phyloP scores from a whole-genome alignment of 2,888 invertebrate species.

The Glaucopsyche alexis region DNA sequence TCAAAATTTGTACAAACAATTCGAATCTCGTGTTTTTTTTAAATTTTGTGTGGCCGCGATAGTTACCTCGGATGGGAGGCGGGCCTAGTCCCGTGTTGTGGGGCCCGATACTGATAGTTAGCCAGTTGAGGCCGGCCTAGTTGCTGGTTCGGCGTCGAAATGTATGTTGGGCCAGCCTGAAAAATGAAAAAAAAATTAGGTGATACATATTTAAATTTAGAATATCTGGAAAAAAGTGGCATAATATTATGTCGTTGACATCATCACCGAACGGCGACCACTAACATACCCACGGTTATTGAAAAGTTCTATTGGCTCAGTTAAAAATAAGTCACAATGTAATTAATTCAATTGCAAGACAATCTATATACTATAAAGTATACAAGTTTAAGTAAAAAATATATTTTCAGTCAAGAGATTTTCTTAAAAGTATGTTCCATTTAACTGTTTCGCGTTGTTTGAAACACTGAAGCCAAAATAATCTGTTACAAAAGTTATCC shows the following conservation, averaged over 20 bases:
- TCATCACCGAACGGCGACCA: too few relatives aligned
- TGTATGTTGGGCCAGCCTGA: constrained; percentile 67
- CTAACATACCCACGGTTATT: too few relatives aligned
- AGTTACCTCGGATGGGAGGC: constrained; percentile 65
- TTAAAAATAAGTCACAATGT: neutral
- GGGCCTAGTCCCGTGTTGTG: constrained; percentile 65
- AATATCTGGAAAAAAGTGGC: neutral
- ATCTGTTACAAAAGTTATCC: neutral
- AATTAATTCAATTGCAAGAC: neutral
- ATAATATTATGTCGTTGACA: too few relatives aligned
- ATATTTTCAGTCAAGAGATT: neutral
- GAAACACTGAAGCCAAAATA: neutral
- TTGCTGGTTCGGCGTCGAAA: constrained; percentile 59
- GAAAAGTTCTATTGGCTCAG: too few relatives aligned
- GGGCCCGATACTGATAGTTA: constrained; percentile 61
- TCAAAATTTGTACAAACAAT: constrained; percentile 22
- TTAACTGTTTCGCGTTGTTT: neutral
- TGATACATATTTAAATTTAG: too few relatives aligned
- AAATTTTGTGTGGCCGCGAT: constrained; percentile 15
- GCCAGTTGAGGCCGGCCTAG: constrained; percentile 60
- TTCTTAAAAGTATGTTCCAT: neutral
- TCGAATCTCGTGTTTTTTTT: neutral
- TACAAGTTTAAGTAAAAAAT: neutral
- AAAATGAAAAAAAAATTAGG: constrained; percentile 41
- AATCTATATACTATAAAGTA: neutral